phyloP scores from a whole-genome alignment of 2,797 vertebrate genomes.

The Muscicapa striata region DNA sequence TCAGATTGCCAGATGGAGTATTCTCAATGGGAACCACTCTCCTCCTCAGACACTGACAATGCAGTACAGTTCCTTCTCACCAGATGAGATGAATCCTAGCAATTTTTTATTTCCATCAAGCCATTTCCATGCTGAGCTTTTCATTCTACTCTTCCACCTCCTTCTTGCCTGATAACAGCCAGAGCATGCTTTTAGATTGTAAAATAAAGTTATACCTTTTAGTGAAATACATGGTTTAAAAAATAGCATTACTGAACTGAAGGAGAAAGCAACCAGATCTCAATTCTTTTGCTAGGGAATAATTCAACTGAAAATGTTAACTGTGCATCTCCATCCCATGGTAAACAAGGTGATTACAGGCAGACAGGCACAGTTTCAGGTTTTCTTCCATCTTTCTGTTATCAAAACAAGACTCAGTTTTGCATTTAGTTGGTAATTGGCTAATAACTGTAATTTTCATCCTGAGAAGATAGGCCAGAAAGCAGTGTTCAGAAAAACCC shows the following conservation, averaged over 20 bases:
- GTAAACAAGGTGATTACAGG: not conserved
- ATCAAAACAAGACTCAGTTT: not conserved
- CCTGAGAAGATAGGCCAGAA: slow-evolving; percentile 3
- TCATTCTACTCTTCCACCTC: not conserved
- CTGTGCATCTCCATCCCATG: not conserved
- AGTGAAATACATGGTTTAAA: not conserved
- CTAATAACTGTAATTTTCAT: slow-evolving; percentile 51
- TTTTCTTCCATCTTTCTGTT: not conserved
- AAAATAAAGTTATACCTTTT: not conserved
- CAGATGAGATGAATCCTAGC: not conserved
- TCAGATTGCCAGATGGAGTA: not conserved
- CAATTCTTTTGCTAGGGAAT: not conserved
- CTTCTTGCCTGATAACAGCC: not conserved
- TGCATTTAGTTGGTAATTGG: slow-evolving; percentile 22
- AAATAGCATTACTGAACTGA: not conserved
- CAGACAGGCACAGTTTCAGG: not conserved
- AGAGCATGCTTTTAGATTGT: not conserved
- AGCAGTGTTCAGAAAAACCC: slow-evolving; percentile 14
- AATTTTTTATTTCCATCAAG: not conserved
- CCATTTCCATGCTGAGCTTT: slow-evolving; percentile 19
- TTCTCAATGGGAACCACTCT: not conserved
- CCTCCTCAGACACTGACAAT: not conserved
- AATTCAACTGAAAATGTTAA: not conserved
- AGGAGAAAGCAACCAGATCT: not conserved
- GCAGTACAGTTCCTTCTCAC: not conserved